Percentiles rank a stretch among this genome's conserved stretches.
Conservation (phyloP, 2,888 invertebrate genomes). For the Coecobrya sp. region DNA sequence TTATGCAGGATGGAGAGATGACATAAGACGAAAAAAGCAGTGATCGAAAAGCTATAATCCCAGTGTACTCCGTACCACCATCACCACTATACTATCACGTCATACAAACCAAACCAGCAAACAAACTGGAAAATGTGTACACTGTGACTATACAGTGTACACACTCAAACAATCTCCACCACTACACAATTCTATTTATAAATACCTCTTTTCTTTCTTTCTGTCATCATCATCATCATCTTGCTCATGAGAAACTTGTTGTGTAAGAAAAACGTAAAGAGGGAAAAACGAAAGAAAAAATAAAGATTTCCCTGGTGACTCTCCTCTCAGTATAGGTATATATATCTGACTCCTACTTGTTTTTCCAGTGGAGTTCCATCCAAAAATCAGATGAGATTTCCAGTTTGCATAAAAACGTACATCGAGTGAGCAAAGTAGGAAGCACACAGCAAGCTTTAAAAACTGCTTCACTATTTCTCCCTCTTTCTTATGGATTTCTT, state of each 20-base stretch:
- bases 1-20: slow-evolving; percentile 27
- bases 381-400: slow-evolving; percentile 72
- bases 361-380: slow-evolving; percentile 27
- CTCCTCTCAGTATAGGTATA: slow-evolving; percentile 10
- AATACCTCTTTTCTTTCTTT: slow-evolving; percentile 38
- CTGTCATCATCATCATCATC: slow-evolving; percentile 51
- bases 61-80: slow-evolving; percentile 51
- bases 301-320: slow-evolving; percentile 79
- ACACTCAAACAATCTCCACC: slow-evolving; percentile 46
- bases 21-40: slow-evolving; percentile 13
- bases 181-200: slow-evolving; percentile 60
- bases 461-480: slow-evolving; percentile 20
- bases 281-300: slow-evolving; percentile 49
- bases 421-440: neutral
- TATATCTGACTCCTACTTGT: slow-evolving; percentile 5
- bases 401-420: slow-evolving; percentile 69
- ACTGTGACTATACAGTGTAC: slow-evolving; percentile 14
- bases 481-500: slow-evolving; percentile 57
- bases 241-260: slow-evolving; percentile 48
- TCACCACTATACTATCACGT: slow-evolving; percentile 10
- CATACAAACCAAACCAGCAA: slow-evolving; percentile 52
- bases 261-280: slow-evolving; percentile 29
- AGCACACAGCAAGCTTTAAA: slow-evolving; percentile 32
- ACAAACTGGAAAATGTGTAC: slow-evolving; percentile 56
- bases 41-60: slow-evolving; percentile 68